A percentile compares a stretch with the other conserved stretches of the same genome.
phyloP scores from a whole-genome alignment of 1,140 invertebrate genomes.

The Notospermus geniculatus region DNA sequence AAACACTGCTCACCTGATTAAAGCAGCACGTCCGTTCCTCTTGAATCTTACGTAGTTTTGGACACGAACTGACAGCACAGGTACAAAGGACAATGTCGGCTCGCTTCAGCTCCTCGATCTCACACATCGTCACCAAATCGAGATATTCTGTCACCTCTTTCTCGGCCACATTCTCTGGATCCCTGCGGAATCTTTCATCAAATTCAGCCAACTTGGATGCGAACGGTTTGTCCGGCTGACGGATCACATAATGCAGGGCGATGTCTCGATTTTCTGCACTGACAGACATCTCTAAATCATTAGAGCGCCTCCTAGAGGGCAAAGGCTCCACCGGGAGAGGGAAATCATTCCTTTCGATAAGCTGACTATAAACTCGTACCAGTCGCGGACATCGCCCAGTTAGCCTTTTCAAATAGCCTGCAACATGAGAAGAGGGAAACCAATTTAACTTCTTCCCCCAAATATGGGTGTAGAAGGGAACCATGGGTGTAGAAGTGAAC shows the following conservation, averaged over 20 bases:
- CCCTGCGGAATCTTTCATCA: conserved; percentile 35
- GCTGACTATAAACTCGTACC: conserved; percentile 41
- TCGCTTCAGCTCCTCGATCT: conserved; percentile 33
- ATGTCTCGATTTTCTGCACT: conserved; percentile 27
- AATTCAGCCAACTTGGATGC: conserved; percentile 28
- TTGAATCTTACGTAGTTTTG: conserved; percentile 17
- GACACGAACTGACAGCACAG: conserved; percentile 29
- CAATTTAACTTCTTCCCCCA: background rate
- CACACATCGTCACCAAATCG: conserved; percentile 27
- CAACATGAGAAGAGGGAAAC: conserved; percentile 11
- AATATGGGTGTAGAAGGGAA: too few species aligned
- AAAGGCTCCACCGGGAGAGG: conserved; percentile 28
- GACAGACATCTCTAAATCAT: conserved; percentile 9
- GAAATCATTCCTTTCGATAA: conserved; percentile 35
- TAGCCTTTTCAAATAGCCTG: conserved; percentile 32
- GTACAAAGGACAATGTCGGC: conserved; percentile 47
- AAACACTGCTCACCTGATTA: conserved; percentile 37
- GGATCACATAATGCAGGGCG: conserved; percentile 40
- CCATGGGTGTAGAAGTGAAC: too few species aligned
- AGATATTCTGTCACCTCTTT: conserved; percentile 37
- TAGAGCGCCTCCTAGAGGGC: background rate
- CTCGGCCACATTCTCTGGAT: conserved; percentile 38
- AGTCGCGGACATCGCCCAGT: conserved; percentile 30
- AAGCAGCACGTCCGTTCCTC: conserved; percentile 23
- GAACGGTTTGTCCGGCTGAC: conserved; percentile 21